A percentile compares a stretch with the other conserved stretches of the same genome.
Evolutionary conservation across 2,797 vertebrate species (phyloP).

Genomic region (Fundulus diaphanus): DNA sequence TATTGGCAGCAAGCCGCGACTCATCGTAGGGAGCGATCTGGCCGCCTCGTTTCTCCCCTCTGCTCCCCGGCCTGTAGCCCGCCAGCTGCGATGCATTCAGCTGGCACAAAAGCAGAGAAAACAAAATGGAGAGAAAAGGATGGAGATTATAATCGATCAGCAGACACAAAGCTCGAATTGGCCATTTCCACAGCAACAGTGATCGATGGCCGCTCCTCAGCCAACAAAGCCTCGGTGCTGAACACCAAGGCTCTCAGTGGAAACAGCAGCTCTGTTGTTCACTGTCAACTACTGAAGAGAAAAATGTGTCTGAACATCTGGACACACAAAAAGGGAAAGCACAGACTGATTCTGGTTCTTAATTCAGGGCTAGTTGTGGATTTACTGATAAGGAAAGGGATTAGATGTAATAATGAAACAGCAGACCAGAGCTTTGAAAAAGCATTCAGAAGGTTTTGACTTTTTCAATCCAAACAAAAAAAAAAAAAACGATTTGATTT

Average conservation of each 20-base stretch:
- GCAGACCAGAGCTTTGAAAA: background rate
- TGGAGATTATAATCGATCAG: slow-evolving; percentile 60
- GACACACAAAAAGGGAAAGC: background rate
- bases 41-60: slow-evolving; percentile 18
- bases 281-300: background rate
- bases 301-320: background rate
- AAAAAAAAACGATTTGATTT: background rate
- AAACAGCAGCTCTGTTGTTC: slow-evolving; percentile 12
- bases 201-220: slow-evolving; percentile 60
- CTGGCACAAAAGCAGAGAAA: slow-evolving; percentile 42
- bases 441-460: background rate
- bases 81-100: slow-evolving; percentile 24
- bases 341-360: background rate
- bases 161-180: slow-evolving; percentile 63
- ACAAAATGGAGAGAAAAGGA: slow-evolving; percentile 36
- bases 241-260: slow-evolving; percentile 28
- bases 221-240: slow-evolving; percentile 63
- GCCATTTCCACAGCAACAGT: slow-evolving; percentile 65
- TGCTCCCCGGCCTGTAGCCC: slow-evolving; percentile 32
- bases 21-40: slow-evolving; percentile 50
- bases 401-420: background rate
- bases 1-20: slow-evolving; percentile 45
- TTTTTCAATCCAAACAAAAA: background rate
- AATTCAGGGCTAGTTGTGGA: background rate
- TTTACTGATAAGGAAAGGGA: background rate